These are phyloP conservation scores for Eilema caniola DNA, from an alignment of 2,888 invertebrate species.

Conservation along the genomic window DNA sequence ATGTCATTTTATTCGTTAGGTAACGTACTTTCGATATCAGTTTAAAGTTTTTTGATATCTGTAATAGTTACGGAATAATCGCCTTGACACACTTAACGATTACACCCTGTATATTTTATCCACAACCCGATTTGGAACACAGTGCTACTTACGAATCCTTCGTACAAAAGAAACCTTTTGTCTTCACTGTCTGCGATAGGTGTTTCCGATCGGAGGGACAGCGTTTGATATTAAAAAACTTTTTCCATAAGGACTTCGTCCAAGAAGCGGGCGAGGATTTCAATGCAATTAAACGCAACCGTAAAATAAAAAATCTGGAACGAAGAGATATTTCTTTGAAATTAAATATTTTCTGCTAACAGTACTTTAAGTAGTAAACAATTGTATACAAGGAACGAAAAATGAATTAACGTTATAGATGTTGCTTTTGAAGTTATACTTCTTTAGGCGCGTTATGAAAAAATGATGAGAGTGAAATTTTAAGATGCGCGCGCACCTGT, in stretches of 20 bases:
- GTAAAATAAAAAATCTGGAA: constrained; percentile 56
- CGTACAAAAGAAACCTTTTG: constrained; percentile 75
- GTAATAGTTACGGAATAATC: too few relatives aligned
- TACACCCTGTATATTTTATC: constrained; percentile 64
- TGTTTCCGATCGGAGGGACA: constrained; percentile 78
- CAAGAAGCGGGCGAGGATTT: constrained; percentile 64
- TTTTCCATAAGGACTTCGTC: constrained; percentile 72
- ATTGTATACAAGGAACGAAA: constrained; percentile 21
- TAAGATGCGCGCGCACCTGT: too few relatives aligned
- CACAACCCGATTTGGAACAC: constrained; percentile 65
- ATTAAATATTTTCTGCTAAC: constrained; percentile 30
- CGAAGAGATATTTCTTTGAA: constrained; percentile 36
- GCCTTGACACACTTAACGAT: too few relatives aligned
- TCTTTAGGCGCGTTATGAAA: too few relatives aligned
- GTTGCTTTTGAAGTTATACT: too few relatives aligned
- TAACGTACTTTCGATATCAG: too few relatives aligned
- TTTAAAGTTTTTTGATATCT: too few relatives aligned
- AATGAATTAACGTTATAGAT: constrained; percentile 18
- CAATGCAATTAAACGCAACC: constrained; percentile 69
- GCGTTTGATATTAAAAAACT: constrained; percentile 84
- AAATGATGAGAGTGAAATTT: too few relatives aligned
- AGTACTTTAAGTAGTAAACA: constrained; percentile 23
- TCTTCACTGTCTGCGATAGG: constrained; percentile 74
- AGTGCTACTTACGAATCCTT: constrained; percentile 71
- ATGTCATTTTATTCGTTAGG: too few relatives aligned